Evolutionary conservation across 2,888 invertebrate species (phyloP), one percentile per base, ranked within the genome.

Genomic region (Euplexia lucipara): DNA sequence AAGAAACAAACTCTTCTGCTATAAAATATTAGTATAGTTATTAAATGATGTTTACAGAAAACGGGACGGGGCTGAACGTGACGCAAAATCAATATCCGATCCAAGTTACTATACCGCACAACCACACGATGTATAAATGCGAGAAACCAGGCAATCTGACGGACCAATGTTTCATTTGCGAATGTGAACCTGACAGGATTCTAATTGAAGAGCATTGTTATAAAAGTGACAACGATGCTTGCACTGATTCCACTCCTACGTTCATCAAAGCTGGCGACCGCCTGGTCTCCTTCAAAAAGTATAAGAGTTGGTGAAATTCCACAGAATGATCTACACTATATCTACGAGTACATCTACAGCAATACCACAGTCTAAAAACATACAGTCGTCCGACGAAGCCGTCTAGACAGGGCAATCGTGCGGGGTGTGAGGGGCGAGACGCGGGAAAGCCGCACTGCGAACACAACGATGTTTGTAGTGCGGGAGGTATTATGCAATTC

Each of bases 141-240:
- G 67, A 77, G 0, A 72, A 74, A 7, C 65, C 85, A 0, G 93
- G 91, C 0, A 82, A 70, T 1, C 32, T 91, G 0, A 70, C 75
- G 39, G 92, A 94, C 41, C 80, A 82, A 0, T 94, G 94, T 65
- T 93, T 81, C 64, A 79, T 91, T 7, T 94, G 94, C 54, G 86
- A 91, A n/a, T 94, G 94, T 59, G 85, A 86, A 14, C 69, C 83
- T 8, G 71, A 85, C 1, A 63, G 72, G 0, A 66, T 84, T 7
- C 34, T 90, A 0, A 83, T 93, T 1, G 84, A 86, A 57, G 93
- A 93, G 51, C 91, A 93, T 48, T 94, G 94, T 70, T 94, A 87
- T 59, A 88, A 84, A 65, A 93, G 86, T 35, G 82, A 89, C 0
- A 75, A 75, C 0, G 49, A 68, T 0, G 73, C 75, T 0, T 94